These are phyloP conservation scores for Rhamnusium bicolor DNA, from an alignment of 2,888 invertebrate species.

Conservation along the genomic window DNA sequence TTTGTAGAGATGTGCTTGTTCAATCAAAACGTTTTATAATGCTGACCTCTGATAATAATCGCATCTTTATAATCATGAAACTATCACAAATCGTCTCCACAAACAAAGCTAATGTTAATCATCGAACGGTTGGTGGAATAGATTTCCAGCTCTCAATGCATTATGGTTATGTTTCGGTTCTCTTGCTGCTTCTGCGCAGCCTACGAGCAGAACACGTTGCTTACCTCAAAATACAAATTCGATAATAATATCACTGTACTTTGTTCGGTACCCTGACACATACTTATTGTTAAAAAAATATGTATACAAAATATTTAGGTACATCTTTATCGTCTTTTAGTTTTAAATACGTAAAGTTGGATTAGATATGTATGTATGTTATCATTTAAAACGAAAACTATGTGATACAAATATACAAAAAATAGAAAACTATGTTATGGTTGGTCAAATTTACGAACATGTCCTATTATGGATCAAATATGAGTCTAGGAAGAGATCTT, in stretches of 20 bases:
- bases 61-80: no score
- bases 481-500: not conserved
- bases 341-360: not conserved
- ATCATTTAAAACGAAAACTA: no score
- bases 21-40: no score
- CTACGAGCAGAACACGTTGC: constrained; percentile 11
- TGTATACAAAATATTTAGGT: no score
- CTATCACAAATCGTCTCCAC: no score
- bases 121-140: not conserved
- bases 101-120: no score
- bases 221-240: constrained; percentile 22
- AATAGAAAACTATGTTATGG: not conserved
- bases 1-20: no score
- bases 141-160: constrained; percentile 1
- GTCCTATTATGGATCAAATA: not conserved
- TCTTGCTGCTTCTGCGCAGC: constrained; percentile 14
- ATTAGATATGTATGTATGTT: no score
- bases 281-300: not conserved
- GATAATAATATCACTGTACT: constrained; percentile 1
- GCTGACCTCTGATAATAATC: no score
- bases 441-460: not conserved
- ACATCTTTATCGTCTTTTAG: not conserved
- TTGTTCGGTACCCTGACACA: not conserved
- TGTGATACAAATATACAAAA: no score
- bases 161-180: constrained; percentile 19